A percentile compares a stretch with the other conserved stretches of the same genome.
These are phyloP conservation scores for Corythornis madagascariensis DNA, from an alignment of 2,113 vertebrate genomes.

Conservation along the genomic window DNA sequence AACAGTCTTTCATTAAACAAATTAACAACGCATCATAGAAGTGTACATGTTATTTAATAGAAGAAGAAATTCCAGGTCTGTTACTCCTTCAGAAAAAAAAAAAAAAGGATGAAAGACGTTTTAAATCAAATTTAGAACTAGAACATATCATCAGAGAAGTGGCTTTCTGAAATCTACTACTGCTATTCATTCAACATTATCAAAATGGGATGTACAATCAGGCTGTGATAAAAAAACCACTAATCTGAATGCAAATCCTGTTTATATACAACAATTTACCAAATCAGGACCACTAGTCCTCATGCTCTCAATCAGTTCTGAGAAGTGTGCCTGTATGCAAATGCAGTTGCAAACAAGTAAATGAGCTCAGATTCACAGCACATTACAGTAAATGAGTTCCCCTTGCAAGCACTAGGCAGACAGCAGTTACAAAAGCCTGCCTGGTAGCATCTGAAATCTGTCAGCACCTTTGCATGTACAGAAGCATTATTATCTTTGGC, in stretches of 20 bases:
- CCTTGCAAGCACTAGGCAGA: slow-evolving; percentile 1
- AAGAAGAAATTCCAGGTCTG: not conserved
- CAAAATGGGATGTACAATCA: slow-evolving; percentile 42
- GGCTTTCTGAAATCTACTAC: not conserved
- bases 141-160: not conserved
- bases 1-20: not conserved
- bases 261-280: slow-evolving; percentile 36
- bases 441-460: slow-evolving; percentile 39
- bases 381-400: not conserved
- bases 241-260: slow-evolving; percentile 39
- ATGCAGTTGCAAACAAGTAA: slow-evolving; percentile 7
- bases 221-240: not conserved
- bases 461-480: slow-evolving; percentile 22
- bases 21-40: not conserved
- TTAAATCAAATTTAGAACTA: slow-evolving; percentile 30
- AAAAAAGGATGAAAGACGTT: not conserved
- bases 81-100: not conserved
- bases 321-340: slow-evolving; percentile 40
- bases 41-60: not conserved
- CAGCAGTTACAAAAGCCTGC: slow-evolving; percentile 21
- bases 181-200: slow-evolving; percentile 9
- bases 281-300: slow-evolving; percentile 17
- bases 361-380: slow-evolving; percentile 36
- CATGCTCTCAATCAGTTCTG: slow-evolving; percentile 1
- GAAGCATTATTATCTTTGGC: slow-evolving; percentile 32